Conservation (phyloP, 37 sponge, comb jelly and placozoan species). For the Agelas oroides region DNA sequence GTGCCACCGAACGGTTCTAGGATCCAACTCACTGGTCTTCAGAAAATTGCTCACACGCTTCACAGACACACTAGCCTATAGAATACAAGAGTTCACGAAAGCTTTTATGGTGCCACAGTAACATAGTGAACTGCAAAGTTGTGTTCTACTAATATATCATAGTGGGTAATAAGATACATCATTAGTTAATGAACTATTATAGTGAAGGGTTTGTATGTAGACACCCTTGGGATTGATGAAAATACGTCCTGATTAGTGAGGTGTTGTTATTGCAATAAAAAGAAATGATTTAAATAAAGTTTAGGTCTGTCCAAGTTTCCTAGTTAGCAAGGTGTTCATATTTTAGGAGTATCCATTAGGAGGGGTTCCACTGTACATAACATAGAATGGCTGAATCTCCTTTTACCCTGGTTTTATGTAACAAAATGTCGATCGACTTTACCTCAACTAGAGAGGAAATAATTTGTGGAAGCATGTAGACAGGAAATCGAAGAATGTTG, state of each 20-base stretch:
- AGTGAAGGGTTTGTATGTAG: not conserved
- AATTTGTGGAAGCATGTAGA: constrained; percentile 92
- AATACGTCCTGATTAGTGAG: no score
- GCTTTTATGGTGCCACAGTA: not conserved
- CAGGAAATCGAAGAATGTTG: constrained; percentile 95
- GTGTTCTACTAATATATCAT: not conserved
- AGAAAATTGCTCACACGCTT: constrained; percentile 83
- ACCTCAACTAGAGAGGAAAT: constrained; percentile 86
- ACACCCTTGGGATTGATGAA: not conserved
- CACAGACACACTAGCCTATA: constrained; percentile 90
- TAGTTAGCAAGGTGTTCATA: no score
- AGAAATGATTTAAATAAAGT: no score
- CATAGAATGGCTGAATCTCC: no score
- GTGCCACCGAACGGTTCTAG: constrained; percentile 63
- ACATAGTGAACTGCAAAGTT: not conserved
- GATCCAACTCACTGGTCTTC: constrained; percentile 86
- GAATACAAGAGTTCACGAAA: not conserved
- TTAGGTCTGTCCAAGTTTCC: no score
- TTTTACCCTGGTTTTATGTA: no score
- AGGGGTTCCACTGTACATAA: no score
- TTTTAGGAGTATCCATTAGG: no score
- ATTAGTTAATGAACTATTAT: no score
- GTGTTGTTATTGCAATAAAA: no score
- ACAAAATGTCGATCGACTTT: no score
- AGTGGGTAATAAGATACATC: not conserved